Percentiles rank a stretch among this genome's conserved stretches.
Evolutionary conservation across 2,888 invertebrate species (phyloP).

Genomic region (Euzophera pinguis): DNA sequence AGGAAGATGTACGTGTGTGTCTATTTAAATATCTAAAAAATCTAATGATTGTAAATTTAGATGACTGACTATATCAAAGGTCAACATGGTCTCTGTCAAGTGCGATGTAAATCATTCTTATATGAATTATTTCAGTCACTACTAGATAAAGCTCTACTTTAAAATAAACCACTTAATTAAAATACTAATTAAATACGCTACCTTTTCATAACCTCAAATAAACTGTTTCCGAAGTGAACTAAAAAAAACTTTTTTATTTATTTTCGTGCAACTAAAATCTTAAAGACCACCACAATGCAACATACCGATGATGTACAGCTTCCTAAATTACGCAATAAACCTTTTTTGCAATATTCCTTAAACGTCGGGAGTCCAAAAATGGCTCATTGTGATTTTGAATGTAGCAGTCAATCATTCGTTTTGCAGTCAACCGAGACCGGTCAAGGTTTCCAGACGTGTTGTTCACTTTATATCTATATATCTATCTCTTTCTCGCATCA

Average conservation of each 20-base stretch:
- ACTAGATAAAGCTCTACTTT: too few relatives aligned
- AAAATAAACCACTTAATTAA: too few relatives aligned
- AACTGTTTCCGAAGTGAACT: not conserved
- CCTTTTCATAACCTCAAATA: not conserved
- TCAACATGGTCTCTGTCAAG: too few relatives aligned
- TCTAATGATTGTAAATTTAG: too few relatives aligned
- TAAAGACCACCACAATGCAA: slow-evolving; percentile 5
- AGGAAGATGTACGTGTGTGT: too few relatives aligned
- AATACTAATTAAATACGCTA: too few relatives aligned
- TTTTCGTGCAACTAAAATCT: not conserved
- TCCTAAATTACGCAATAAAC: slow-evolving; percentile 4
- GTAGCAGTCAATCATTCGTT: slow-evolving; percentile 25
- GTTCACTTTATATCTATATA: not conserved
- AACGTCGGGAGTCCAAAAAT: slow-evolving; percentile 23
- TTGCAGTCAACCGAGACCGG: slow-evolving; percentile 19
- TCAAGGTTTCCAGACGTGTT: slow-evolving; percentile 10
- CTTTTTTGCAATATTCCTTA: slow-evolving; percentile 5
- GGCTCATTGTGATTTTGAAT: slow-evolving; percentile 35
- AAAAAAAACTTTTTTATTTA: not conserved
- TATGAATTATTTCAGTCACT: too few relatives aligned
- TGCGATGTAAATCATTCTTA: too few relatives aligned
- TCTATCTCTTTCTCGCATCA: slow-evolving; percentile 5
- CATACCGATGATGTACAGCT: slow-evolving; percentile 1
- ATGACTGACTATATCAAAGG: too few relatives aligned
- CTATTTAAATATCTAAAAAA: too few relatives aligned